phyloP scores from a whole-genome alignment of 2,113 vertebrate species.

The Microcebus ravelobensis region DNA sequence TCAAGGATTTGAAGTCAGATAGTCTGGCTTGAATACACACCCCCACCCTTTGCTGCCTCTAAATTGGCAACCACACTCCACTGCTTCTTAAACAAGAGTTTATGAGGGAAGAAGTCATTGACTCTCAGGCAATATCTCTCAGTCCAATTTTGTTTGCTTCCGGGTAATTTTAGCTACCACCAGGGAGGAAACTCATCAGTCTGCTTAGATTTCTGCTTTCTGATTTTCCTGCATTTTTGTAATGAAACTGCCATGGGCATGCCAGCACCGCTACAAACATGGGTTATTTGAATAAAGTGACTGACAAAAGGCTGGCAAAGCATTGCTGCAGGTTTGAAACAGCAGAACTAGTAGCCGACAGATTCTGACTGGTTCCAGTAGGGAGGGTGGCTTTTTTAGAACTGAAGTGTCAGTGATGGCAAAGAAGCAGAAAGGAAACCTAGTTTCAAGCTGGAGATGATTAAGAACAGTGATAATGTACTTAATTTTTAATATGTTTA shows the following conservation, averaged over 20 bases:
- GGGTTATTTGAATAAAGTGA: background rate
- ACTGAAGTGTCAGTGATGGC: background rate
- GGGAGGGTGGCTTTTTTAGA: background rate
- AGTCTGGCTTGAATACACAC: background rate
- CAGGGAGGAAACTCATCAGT: background rate
- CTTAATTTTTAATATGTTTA: background rate
- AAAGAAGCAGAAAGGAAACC: background rate
- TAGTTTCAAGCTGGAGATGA: background rate
- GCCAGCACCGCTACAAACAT: background rate
- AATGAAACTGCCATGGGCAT: background rate
- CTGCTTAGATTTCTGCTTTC: background rate
- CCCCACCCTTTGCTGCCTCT: background rate
- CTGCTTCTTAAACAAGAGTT: background rate
- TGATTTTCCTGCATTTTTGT: background rate
- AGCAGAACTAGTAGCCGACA: background rate
- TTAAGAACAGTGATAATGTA: background rate
- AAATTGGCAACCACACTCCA: background rate
- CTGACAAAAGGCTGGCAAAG: background rate
- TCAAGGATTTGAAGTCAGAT: background rate
- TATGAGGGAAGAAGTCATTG: background rate
- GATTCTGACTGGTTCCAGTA: background rate
- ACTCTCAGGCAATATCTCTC: background rate
- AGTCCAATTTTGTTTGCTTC: background rate
- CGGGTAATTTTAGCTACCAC: background rate
- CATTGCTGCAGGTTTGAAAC: background rate